These are phyloP conservation scores for Axea sp. DNA, from an alignment of 2,888 invertebrate species.

Conservation along the genomic window DNA sequence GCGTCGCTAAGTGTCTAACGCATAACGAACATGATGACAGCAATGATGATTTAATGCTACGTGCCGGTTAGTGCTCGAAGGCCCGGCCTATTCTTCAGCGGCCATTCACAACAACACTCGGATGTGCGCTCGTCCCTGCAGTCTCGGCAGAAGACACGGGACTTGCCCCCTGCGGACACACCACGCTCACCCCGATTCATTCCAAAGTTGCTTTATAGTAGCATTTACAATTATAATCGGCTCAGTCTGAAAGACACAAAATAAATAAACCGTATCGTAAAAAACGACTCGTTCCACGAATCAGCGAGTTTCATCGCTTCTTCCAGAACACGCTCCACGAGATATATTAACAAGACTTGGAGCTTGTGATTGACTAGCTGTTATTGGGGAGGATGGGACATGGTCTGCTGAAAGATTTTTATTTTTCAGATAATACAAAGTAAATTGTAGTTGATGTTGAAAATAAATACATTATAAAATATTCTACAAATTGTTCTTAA, in stretches of 20 bases:
- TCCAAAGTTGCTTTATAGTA: conserved; percentile 73
- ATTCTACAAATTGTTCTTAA: too few species aligned
- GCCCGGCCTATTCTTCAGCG: conserved; percentile 73
- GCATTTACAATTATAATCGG: conserved; percentile 77
- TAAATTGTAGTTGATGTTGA: too few species aligned
- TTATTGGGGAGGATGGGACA: neutral
- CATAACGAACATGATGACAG: conserved; percentile 79
- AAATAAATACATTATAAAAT: too few species aligned
- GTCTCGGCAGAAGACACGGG: conserved; percentile 61
- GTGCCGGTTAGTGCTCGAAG: conserved; percentile 74
- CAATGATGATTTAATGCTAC: conserved; percentile 77
- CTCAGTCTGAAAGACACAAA: conserved; percentile 57
- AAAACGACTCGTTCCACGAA: conserved; percentile 54
- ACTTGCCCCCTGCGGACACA: conserved; percentile 70
- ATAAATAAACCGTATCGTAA: conserved; percentile 45
- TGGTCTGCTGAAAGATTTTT: too few species aligned
- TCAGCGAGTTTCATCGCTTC: conserved; percentile 62
- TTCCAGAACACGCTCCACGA: conserved; percentile 20
- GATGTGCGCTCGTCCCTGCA: conserved; percentile 43
- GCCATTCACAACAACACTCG: conserved; percentile 71
- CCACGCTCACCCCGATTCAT: conserved; percentile 67
- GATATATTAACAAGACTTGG: conserved; percentile 32
- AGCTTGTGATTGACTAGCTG: conserved; percentile 36
- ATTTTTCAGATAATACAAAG: too few species aligned
- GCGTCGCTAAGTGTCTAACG: conserved; percentile 68